Conservation (phyloP, 2,113 vertebrate genomes). For the Dinomys branickii region DNA sequence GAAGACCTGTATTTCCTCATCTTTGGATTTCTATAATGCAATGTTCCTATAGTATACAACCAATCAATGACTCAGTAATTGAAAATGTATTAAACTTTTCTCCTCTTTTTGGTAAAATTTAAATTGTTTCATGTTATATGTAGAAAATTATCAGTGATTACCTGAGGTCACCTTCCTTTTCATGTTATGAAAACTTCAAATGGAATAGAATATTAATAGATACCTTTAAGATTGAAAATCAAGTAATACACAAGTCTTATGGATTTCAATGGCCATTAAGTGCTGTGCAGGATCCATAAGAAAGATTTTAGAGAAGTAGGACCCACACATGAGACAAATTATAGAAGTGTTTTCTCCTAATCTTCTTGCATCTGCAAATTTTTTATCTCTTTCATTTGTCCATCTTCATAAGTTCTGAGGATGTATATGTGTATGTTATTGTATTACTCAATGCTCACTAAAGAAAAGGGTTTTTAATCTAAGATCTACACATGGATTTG, state of each 20-base stretch:
- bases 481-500: background rate
- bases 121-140: background rate
- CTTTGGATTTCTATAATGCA: background rate
- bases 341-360: background rate
- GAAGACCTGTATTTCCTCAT: background rate
- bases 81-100: background rate
- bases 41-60: background rate
- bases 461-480: background rate
- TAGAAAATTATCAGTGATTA: background rate
- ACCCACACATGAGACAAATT: background rate
- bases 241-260: background rate
- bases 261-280: background rate
- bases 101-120: background rate
- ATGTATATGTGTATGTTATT: background rate
- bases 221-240: slow-evolving; percentile 26
- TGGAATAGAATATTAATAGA: background rate
- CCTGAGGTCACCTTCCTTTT: background rate
- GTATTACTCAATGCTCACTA: background rate
- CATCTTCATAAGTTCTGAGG: background rate
- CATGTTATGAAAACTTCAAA: background rate
- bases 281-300: background rate
- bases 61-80: slow-evolving; percentile 3
- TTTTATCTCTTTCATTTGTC: background rate
- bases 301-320: background rate
- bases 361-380: background rate